Conservation (phyloP, 2,888 invertebrate genomes). For the Parnassius smintheus region DNA sequence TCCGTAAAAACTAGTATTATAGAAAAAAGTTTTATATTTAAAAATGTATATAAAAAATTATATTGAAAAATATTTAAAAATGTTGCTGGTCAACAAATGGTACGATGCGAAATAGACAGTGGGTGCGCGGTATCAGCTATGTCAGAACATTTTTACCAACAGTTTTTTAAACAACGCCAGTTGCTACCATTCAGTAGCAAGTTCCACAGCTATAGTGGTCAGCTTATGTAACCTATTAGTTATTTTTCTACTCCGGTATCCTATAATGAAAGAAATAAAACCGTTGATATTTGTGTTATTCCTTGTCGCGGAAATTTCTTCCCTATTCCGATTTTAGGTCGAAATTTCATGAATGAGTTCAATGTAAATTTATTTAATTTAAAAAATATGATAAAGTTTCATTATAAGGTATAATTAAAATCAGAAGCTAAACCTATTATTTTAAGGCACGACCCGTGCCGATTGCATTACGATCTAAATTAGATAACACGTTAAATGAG, state of each 20-base stretch:
- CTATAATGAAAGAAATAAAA: not conserved
- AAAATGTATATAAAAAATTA: too few relatives aligned
- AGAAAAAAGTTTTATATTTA: too few relatives aligned
- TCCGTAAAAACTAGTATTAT: too few relatives aligned
- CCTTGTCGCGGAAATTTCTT: not conserved
- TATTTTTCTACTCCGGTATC: not conserved
- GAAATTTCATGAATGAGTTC: not conserved
- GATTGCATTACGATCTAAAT: too few relatives aligned
- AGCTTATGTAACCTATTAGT: not conserved
- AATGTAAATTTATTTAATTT: not conserved
- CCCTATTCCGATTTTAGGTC: not conserved
- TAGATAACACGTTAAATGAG: too few relatives aligned
- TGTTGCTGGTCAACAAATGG: not conserved
- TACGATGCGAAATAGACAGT: not conserved
- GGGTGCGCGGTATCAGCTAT: not conserved
- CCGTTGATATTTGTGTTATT: not conserved
- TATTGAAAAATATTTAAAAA: too few relatives aligned
- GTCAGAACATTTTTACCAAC: not conserved
- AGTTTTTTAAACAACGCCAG: not conserved
- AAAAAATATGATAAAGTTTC: not conserved
- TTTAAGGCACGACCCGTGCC: too few relatives aligned
- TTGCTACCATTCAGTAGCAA: not conserved
- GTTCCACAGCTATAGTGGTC: not conserved
- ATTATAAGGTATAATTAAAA: too few relatives aligned
- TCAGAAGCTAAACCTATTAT: too few relatives aligned